Conservation (phyloP, 2,888 invertebrate species). For the Colletes collaris region DNA sequence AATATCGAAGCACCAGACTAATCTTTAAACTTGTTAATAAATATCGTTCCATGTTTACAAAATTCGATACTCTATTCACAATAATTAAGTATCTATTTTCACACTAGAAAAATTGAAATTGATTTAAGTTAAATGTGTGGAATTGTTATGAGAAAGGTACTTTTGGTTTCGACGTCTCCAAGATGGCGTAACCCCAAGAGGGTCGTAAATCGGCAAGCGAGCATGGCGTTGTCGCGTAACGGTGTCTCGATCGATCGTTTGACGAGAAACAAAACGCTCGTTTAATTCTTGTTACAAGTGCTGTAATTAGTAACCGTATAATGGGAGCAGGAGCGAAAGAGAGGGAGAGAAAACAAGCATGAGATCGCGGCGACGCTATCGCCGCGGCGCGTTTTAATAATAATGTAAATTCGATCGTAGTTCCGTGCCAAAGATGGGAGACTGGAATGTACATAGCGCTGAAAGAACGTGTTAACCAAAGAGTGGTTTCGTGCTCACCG, state of each 20-base stretch:
- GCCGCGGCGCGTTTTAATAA: conserved; percentile 40
- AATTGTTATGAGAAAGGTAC: too few species aligned
- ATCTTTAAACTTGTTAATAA: too few species aligned
- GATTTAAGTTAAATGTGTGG: too few species aligned
- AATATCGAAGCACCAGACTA: too few species aligned
- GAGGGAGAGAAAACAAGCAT: conserved; percentile 15
- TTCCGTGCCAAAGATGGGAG: conserved; percentile 80
- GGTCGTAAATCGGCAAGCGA: neutral
- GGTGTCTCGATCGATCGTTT: neutral
- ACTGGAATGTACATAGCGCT: conserved; percentile 70
- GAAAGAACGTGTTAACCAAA: conserved; percentile 76
- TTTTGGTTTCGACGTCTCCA: too few species aligned
- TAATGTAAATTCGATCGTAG: conserved; percentile 66
- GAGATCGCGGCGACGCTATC: conserved; percentile 26
- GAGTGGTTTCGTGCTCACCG: conserved; percentile 71
- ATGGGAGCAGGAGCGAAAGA: neutral
- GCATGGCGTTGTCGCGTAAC: neutral
- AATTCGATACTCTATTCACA: too few species aligned
- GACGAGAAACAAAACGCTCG: neutral
- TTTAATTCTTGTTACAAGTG: neutral
- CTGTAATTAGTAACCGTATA: conserved; percentile 9
- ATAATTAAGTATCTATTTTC: too few species aligned
- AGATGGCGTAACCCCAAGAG: too few species aligned
- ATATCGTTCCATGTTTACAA: too few species aligned
- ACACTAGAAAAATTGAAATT: too few species aligned